Base-by-base conservation (phyloP, 2,888 invertebrate species). In the Mesoligia furuncula region DNA sequence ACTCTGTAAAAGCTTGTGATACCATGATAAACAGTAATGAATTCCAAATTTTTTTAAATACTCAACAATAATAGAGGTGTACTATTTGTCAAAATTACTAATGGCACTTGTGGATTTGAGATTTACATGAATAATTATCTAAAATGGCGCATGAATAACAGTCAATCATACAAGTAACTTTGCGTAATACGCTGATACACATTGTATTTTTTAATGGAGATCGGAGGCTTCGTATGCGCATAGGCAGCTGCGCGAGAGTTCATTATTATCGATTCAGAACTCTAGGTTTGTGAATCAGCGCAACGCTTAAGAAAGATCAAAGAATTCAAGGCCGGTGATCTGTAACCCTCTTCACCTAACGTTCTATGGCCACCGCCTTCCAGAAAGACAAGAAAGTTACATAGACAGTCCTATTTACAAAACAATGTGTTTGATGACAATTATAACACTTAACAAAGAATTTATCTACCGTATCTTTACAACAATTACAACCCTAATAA, bases 81-180 rank as follows among this genome's bases (percentile, higher is more conserved):
- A 85, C 77, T 69, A 81, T 81, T 85, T 83, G 83, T 81, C 70
- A 79, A 87, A 87, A 87, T 84, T 80, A 82, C 75, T 79, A 70
- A 79, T 66, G 76, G 70, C 69, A 75, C 65, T 83, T 83, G 65
- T 68, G 70, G 73, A 57, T 68, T 71, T 70, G 15, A 82, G 65
- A 73, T 83, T 51, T 61, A 73, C 51, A 79, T 79, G 24, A 51
- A 61, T 45, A 36, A n/a, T 13, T n/a, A 69, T 31, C 65, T 66
- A 70, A 81, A 70, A 75, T 75, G 27, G 68, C 24, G 39, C 31
- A 51, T 17, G 11, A 59, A 71, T 48, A 36, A 62, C 54, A 62
- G 45, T 65, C n/a, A 42, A 59, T 42, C 39, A 57, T 24, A 59
- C 6, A 39, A 36, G n/a, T 39, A 42, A 62, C 20, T 17, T 61